These are phyloP conservation scores for Drosophila leontia DNA, from an alignment of 1,140 invertebrate species.

Conservation along the genomic window DNA sequence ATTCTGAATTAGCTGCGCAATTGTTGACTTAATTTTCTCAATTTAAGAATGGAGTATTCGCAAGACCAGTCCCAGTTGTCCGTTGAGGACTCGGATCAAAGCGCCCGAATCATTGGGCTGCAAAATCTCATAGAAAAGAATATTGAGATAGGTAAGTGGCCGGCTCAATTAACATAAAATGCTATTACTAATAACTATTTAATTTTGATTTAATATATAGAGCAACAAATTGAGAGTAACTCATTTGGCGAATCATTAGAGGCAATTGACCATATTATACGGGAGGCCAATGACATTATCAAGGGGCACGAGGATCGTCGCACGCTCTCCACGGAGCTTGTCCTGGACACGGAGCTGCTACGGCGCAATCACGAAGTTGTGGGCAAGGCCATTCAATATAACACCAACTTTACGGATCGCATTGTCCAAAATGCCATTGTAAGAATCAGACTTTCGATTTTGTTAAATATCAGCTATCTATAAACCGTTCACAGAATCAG, in stretches of 20 bases:
- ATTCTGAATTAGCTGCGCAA: not conserved
- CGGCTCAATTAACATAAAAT: not conserved
- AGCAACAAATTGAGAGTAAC: slow-evolving; percentile 51
- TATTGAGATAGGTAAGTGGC: slow-evolving; percentile 56
- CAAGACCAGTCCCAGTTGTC: slow-evolving; percentile 2
- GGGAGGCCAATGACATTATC: slow-evolving; percentile 49
- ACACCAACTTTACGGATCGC: slow-evolving; percentile 55
- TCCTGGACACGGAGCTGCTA: slow-evolving; percentile 63
- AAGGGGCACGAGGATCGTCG: slow-evolving; percentile 49
- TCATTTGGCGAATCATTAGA: slow-evolving; percentile 51
- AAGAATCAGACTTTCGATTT: slow-evolving; percentile 4
- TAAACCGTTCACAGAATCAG: slow-evolving; percentile 26
- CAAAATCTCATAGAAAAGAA: slow-evolving; percentile 66
- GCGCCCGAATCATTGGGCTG: slow-evolving; percentile 43
- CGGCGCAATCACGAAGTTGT: slow-evolving; percentile 64
- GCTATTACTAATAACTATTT: not conserved
- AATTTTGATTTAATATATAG: slow-evolving; percentile 5
- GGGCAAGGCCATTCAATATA: slow-evolving; percentile 59
- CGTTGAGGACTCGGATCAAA: not conserved
- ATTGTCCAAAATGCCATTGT: slow-evolving; percentile 60
- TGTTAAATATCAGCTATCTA: not conserved
- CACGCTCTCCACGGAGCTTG: slow-evolving; percentile 55
- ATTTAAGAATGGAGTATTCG: slow-evolving; percentile 5
- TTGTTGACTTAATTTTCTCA: not conserved
- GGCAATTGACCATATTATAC: slow-evolving; percentile 52